Evolutionary conservation across 2,888 invertebrate species (phyloP), one percentile per base, ranked within the genome.

Genomic region (Lycia hirtaria): DNA sequence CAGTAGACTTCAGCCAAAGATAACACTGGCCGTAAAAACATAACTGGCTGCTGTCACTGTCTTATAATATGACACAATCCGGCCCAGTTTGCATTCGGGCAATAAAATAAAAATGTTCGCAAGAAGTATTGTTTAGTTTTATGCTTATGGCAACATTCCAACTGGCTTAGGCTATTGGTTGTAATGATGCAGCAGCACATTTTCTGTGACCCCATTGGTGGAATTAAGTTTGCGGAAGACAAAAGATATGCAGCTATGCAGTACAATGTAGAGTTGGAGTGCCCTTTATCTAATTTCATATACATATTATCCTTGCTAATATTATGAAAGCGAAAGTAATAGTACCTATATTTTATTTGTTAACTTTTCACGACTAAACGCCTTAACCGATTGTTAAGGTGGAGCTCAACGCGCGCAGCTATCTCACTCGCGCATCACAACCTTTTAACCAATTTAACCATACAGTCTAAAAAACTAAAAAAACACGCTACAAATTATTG

Each of bases 131-230:
- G 54, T 51, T 24, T 33, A 45, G 45, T 40, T 47, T 45, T 40
- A 33, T 47, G 54, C 10, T 9, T 35, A 32, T 47, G 54, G 54
- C 40, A 47, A n/a, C 7, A 40, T 30, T 54, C 47, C 54, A 54
- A 40, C 38, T 45, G 53, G 44, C 37, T 15, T 6, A 22, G 26
- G n/a, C 26, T 47, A 32, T 47, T 47, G 45, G 38, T 17, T 40
- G 38, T 20, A 37, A 17, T 40, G 38, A 19, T 47, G 45, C 9
- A 32, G 28, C 32, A 53, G 32, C 32, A 38, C 12, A 9, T 12
- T 12, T 52, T 4, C 24, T 10, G 40, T 47, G 47, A 33, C 45
- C 45, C 47, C 47, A 40, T 54, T 45, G 30, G 38, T 19, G 10
- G 12, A 9, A 30, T 49, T 50, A 20, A 15, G 33, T 33, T 33